phyloP scores from a whole-genome alignment of 1,140 invertebrate species.

The Drosophila setifemur region DNA sequence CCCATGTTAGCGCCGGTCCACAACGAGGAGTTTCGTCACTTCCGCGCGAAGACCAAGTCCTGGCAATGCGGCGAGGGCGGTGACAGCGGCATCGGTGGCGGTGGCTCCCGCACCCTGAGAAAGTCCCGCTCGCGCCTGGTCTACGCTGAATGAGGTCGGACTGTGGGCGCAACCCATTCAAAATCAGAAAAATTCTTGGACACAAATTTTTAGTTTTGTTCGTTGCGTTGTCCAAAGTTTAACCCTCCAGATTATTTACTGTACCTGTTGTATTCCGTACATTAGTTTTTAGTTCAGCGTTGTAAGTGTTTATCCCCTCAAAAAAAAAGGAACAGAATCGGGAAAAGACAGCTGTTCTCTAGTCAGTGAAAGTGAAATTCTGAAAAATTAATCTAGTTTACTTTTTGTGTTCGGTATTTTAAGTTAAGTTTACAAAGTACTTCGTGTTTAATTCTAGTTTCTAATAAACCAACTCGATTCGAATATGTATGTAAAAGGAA shows the following conservation, averaged over 20 bases:
- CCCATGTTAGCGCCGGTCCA: constrained; percentile 91
- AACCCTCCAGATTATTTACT: constrained; percentile 19
- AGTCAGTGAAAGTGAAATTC: constrained; percentile 50
- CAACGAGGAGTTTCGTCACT: constrained; percentile 87
- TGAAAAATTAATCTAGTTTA: constrained; percentile 9
- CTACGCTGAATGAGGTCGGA: constrained; percentile 48
- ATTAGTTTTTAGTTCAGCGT: constrained; percentile 34
- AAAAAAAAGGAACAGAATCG: neutral
- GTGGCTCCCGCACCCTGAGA: constrained; percentile 9
- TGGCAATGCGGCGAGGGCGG: constrained; percentile 83
- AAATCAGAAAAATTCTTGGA: constrained; percentile 9
- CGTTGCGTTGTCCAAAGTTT: constrained; percentile 47
- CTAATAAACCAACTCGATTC: neutral
- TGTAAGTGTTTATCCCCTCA: neutral
- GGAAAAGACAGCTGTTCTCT: constrained; percentile 24
- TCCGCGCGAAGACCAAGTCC: constrained; percentile 85
- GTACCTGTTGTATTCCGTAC: constrained; percentile 13
- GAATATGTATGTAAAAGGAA: neutral
- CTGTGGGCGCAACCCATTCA: neutral
- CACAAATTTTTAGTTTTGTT: constrained; percentile 47
- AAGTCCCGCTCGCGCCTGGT: constrained; percentile 63
- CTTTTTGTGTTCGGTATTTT: constrained; percentile 22
- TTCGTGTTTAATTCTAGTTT: constrained; percentile 22
- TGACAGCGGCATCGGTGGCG: constrained; percentile 43
- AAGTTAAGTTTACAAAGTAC: constrained; percentile 18